phyloP scores from a whole-genome alignment of 37 sponge, comb jelly and placozoan species.

The Oscarella lobularis region DNA sequence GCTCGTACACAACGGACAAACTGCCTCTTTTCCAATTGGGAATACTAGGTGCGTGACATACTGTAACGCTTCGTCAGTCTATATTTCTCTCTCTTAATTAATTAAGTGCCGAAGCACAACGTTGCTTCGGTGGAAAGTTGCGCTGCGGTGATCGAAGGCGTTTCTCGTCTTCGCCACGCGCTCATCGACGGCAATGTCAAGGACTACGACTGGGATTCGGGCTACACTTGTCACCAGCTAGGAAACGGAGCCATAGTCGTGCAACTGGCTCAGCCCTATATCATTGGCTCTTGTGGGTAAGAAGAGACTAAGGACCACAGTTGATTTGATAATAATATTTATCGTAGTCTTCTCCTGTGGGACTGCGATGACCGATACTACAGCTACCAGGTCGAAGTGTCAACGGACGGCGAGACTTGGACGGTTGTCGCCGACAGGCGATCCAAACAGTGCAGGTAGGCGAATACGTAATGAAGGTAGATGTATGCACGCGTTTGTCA shows the following conservation, averaged over 20 bases:
- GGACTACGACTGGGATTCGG: slow-evolving; percentile 96
- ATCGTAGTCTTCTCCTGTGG: slow-evolving; percentile 58
- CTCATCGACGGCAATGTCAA: slow-evolving; percentile 77
- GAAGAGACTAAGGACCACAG: not conserved
- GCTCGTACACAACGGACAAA: slow-evolving; percentile 44
- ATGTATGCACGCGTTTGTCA: not conserved
- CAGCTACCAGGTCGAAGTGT: slow-evolving; percentile 77
- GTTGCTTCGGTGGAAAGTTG: slow-evolving; percentile 68
- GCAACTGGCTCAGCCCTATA: slow-evolving; percentile 55
- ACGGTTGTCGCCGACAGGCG: slow-evolving; percentile 55
- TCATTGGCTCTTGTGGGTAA: not conserved
- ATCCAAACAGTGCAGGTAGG: slow-evolving; percentile 38
- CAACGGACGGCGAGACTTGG: slow-evolving; percentile 55
- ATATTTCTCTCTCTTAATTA: not conserved
- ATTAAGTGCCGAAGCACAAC: slow-evolving; percentile 60
- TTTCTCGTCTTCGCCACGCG: slow-evolving; percentile 64
- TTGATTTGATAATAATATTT: not conserved
- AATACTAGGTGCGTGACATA: slow-evolving; percentile 51
- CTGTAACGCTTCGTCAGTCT: not conserved
- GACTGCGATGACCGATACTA: slow-evolving; percentile 84
- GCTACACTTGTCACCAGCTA: slow-evolving; percentile 95
- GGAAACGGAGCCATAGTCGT: slow-evolving; percentile 61
- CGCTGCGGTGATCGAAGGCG: slow-evolving; percentile 90
- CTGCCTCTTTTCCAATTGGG: slow-evolving; percentile 11
- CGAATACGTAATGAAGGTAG: not conserved